Conservation (phyloP, 1,140 invertebrate genomes). For the Camponotus floridanus region DNA sequence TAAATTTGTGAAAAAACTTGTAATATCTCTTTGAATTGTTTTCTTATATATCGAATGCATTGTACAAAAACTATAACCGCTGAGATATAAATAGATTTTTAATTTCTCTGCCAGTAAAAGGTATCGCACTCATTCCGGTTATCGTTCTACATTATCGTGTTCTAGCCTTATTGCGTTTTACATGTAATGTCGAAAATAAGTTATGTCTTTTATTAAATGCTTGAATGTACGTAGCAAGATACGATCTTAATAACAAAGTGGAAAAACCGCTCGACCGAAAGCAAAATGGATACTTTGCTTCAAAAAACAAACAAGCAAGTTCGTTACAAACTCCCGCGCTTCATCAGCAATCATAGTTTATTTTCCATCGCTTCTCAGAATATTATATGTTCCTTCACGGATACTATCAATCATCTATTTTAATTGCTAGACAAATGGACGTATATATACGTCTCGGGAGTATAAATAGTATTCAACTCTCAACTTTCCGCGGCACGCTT, state of each 20-base stretch:
- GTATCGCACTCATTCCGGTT: neutral
- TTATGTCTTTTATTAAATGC: neutral
- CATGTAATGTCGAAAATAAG: neutral
- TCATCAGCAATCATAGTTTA: conserved; percentile 33
- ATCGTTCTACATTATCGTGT: neutral
- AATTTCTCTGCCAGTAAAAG: neutral
- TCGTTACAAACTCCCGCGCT: neutral
- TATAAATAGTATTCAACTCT: conserved; percentile 71
- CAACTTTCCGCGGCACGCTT: conserved; percentile 56
- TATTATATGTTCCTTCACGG: conserved; percentile 55
- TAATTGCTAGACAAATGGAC: conserved; percentile 82
- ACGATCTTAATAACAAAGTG: neutral
- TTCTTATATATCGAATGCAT: conserved; percentile 32
- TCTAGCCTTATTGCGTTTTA: neutral
- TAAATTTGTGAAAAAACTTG: conserved; percentile 36
- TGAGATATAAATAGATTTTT: conserved; percentile 55
- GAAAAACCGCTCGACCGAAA: neutral
- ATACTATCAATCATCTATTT: conserved; percentile 80
- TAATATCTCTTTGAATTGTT: conserved; percentile 27
- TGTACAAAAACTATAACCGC: conserved; percentile 62
- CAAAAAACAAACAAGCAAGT: neutral
- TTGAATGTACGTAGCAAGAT: neutral
- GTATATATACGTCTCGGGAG: conserved; percentile 75
- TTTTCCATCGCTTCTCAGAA: conserved; percentile 71
- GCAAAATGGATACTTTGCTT: neutral